These are phyloP conservation scores for Callithrix jacchus DNA, from an alignment of 2,113 vertebrate genomes.

Conservation along the genomic window DNA sequence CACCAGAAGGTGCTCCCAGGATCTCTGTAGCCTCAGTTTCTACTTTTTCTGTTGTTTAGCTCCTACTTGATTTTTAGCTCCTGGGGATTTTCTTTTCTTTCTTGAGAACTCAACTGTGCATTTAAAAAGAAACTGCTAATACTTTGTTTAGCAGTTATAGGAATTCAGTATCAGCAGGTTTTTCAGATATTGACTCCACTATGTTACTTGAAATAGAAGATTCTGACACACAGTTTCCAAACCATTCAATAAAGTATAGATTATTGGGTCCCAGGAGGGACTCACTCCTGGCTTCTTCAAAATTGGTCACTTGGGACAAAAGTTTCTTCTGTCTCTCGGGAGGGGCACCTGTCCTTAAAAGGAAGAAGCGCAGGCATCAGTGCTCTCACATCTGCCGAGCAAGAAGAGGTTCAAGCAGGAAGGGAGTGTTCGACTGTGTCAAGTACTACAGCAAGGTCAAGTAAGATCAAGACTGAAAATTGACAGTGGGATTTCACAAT, in stretches of 20 bases:
- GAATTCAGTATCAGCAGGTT: neutral
- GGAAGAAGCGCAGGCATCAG: neutral
- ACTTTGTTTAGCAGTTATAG: constrained; percentile 35
- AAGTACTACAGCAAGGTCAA: constrained; percentile 13
- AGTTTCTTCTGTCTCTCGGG: neutral
- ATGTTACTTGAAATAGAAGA: neutral
- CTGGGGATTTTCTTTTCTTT: neutral
- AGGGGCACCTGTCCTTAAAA: neutral
- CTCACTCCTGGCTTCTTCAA: neutral
- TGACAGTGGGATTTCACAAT: constrained; percentile 51
- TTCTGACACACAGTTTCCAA: neutral
- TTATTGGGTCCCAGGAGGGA: neutral
- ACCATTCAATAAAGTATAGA: neutral
- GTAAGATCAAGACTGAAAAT: neutral
- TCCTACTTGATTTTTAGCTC: neutral
- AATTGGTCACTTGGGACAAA: neutral
- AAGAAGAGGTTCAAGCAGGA: neutral
- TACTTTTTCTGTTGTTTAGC: neutral
- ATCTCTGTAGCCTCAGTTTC: neutral
- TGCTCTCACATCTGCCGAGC: neutral
- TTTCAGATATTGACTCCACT: neutral
- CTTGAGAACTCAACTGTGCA: neutral
- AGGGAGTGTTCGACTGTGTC: neutral
- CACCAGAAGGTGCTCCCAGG: neutral
- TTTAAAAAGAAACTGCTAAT: constrained; percentile 5